Base-by-base conservation (phyloP, 2,797 vertebrate genomes). In the Acipenser oxyrinchus region DNA sequence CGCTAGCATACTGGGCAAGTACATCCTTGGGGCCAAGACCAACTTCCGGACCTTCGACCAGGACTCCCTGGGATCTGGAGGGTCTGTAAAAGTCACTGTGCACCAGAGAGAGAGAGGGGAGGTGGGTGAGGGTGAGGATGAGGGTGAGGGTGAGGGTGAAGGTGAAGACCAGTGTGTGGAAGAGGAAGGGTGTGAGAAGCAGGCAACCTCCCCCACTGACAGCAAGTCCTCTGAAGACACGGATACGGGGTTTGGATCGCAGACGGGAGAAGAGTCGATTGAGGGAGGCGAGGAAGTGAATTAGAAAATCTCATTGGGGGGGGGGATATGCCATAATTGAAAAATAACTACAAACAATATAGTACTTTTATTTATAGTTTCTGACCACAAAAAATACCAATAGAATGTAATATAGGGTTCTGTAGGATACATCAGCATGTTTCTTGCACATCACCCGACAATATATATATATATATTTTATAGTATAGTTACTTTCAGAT, bases 11-110 rank as follows among this genome's bases (percentile, higher is more conserved):
- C 78, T 95, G 67, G 90, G 90, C 13, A 89, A 82, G 69, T 95
- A 92, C 77, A 94, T 95, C 69, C 79, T 73, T 6, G 88, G 87
- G 6, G 92, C 94, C 18, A 91, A 86, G 75, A 93, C 91, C 82
- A 93, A 92, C 73, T 93, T 95, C 78, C 86, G 83, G 79, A 90
- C 77, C 63, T 90, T 93, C 58, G 87, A 49, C 72, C 78, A 59
- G 63, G 64, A 4, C 51, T 74, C 9, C 66, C 66, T 7, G 85
- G 89, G n/a, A 79, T 74, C 6, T 76, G 60, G 63, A 7, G 0
- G 64, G 2, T 68, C 82, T 0, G 69, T 81, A 13, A 71, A 82
- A 6, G 79, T 83, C 60, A 77, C 76, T 0, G 74, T 87, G 65
- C 81, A 84, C 68, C 51, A 81, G 1, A 52, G 75, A 73, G 77